Conservation (phyloP, 2,113 vertebrate species). For the Blennius ocellaris region DNA sequence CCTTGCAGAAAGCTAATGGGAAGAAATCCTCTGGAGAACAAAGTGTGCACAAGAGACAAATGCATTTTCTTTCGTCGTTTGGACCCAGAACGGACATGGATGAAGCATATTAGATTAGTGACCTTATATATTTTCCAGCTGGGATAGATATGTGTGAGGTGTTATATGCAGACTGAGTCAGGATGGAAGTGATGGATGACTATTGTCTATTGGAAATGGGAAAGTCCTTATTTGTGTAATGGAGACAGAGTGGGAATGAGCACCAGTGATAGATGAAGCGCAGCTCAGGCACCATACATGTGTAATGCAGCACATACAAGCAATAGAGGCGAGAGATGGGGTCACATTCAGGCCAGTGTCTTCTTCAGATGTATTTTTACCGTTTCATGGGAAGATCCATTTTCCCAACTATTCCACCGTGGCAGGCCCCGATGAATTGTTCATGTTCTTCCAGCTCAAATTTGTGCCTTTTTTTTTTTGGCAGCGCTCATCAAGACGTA, state of each 20-base stretch:
- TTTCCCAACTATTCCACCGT: neutral
- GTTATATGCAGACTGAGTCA: conserved; percentile 6
- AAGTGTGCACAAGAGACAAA: neutral
- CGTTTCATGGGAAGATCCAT: neutral
- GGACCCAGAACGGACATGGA: conserved; percentile 4
- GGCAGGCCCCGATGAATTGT: neutral
- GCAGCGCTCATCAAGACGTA: neutral
- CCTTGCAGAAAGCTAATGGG: conserved; percentile 16
- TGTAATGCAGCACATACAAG: neutral
- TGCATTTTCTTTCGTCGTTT: neutral
- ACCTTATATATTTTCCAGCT: conserved; percentile 22
- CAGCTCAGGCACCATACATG: neutral
- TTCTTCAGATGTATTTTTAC: neutral
- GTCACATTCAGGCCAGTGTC: neutral
- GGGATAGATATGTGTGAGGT: conserved; percentile 23
- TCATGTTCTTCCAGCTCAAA: neutral
- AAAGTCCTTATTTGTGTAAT: conserved; percentile 51
- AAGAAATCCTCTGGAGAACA: neutral
- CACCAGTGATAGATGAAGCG: neutral
- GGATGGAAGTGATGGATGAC: conserved; percentile 53
- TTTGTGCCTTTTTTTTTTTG: neutral
- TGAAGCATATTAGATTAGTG: conserved; percentile 13
- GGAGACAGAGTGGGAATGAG: conserved; percentile 31
- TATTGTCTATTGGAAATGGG: conserved; percentile 43
- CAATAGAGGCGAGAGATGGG: neutral